Evolutionary conservation across 2,888 invertebrate genomes (phyloP), one percentile per base, ranked within the genome.

Genomic region (Pollenia labialis): DNA sequence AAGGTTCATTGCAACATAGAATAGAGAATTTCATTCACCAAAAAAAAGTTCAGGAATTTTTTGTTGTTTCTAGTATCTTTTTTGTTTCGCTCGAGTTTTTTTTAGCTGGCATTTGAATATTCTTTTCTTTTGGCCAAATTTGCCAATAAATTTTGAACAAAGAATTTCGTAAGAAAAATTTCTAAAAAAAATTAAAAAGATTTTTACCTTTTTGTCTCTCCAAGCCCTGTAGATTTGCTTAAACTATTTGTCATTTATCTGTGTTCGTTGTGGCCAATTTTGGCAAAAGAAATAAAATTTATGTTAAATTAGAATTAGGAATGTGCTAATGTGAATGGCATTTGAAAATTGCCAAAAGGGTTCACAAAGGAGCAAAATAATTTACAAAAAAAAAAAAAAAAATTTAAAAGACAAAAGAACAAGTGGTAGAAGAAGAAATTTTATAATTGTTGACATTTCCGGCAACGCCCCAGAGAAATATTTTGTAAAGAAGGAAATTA

Each of bases 11-110:
- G 82, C 80, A 87, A 84, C 81, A 81, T 76, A 50, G 32, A 32
- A 32, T 32, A 74, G 62, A 69, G 54, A 81, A 83, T 81, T 77
- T 87, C 87, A 84, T 87, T 87, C 87, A 87, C 46, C 71, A 54
- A 68, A 72, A 83, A 83, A 79, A 79, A 84, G n/a, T 60, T 84
- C 46, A 72, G 66, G 64, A 77, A 84, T 79, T 72, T 81, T 10
- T 50, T 46, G 6, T 44, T 72, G 18, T 58, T 64, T 42, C 44
- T 64, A n/a, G 4, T n/a, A 4, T 40, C 4, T 48, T 18, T 12
- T 48, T 18, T 18, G 8, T 23, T 16, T 52, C 18, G 7, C 8
- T 23, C 8, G 16, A 52, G 9, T 12, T 14, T 42, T 18, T 60
- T 18, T 60, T 71, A 75, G 62, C 72, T 83, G 83, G 64, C 83